Base-by-base conservation (phyloP, 2,888 invertebrate species). In the Agrotis clavis region DNA sequence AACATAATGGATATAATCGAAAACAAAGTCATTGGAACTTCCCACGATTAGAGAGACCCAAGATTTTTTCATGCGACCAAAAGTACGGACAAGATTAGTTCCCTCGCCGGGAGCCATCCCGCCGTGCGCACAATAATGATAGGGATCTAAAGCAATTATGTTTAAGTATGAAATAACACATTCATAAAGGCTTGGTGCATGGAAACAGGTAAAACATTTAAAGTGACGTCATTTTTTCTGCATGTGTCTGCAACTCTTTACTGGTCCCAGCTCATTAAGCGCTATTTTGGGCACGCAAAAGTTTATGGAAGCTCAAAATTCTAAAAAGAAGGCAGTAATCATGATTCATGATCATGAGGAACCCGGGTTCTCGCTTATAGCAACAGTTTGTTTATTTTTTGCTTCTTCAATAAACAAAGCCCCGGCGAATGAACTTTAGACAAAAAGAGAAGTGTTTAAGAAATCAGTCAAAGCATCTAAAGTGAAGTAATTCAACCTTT, bases 111-210 rank as follows among this genome's bases (percentile, higher is more conserved):
- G 93, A 95, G 95, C 92, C 87, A 93, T 91, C 93, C 90, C 84
- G 90, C 90, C 87, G 87, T 87, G 87, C 85, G 83, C 89, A 90
- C 90, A 89, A 90, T 95, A 94, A 95, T 94, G 93, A 95, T 95
- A 94, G 92, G 92, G 91, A 94, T 94, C 93, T 91, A 86, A 41
- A 89, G 92, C 90, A 94, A 95, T 94, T 94, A 94, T 89, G 62
- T 91, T 90, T 86, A 81, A 87, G 85, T 89, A 92, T 93, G 90
- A 92, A 85, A 91, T 89, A 90, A 92, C 88, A 90, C 87, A 87
- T 89, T 89, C 87, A 89, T 88, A 86, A 89, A 87, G 91, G 90
- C 87, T 90, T 88, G 91, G 89, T 84, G 73, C 73, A 59, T 83
- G 89, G 89, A 90, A 90, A 92, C 91, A 77, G 91, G 84, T 83